Conservation (phyloP, 2,113 vertebrate genomes). For the Columba janthina region DNA sequence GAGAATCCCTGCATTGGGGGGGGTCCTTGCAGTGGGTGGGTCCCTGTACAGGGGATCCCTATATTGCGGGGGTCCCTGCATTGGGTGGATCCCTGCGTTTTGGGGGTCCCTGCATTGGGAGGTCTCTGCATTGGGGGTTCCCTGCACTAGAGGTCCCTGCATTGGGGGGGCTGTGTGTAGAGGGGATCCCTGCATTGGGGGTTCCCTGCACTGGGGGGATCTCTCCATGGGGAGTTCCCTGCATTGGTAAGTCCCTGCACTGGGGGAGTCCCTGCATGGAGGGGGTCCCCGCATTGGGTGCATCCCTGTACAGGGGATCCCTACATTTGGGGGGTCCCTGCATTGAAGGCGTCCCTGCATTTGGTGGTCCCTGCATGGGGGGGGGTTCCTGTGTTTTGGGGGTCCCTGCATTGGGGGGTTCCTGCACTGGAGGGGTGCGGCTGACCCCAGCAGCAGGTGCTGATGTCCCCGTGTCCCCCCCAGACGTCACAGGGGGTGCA, state of each 20-base stretch:
- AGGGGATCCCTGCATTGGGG: neutral
- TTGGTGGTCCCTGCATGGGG: too few species aligned
- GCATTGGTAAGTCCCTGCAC: neutral
- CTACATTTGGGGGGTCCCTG: neutral
- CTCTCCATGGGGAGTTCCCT: neutral
- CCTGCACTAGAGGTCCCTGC: neutral
- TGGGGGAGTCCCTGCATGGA: neutral
- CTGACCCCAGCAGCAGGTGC: too few species aligned
- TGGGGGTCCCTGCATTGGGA: too few species aligned
- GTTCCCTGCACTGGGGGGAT: too few species aligned
- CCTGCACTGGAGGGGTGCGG: too few species aligned
- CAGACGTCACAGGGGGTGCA: constrained; percentile 96
- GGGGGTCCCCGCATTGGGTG: neutral
- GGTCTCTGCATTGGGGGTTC: too few species aligned
- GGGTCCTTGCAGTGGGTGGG: neutral
- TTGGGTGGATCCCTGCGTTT: too few species aligned
- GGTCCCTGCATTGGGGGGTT: neutral
- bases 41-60: too few species aligned
- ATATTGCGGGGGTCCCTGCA: too few species aligned
- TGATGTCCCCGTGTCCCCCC: neutral
- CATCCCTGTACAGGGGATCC: too few species aligned
- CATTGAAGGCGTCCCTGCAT: neutral
- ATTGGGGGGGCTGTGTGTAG: neutral
- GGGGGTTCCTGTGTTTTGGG: neutral
- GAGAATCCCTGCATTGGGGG: too few species aligned